Conservation (phyloP, 2,797 vertebrate species). For the Chromis chromis region DNA sequence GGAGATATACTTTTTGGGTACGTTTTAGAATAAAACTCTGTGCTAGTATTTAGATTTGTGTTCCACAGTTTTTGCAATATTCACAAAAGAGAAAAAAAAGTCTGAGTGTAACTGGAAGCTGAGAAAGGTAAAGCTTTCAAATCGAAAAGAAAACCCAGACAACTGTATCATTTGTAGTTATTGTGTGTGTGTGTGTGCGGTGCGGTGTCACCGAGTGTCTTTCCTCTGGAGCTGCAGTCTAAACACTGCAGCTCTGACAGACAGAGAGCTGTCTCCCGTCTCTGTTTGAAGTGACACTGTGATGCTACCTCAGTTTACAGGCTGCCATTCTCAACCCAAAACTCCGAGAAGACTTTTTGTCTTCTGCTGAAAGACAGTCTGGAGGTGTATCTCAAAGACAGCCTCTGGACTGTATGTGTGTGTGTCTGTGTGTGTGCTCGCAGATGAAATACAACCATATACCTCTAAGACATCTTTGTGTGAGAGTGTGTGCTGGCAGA, state of each 20-base stretch:
- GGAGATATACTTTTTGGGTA: no score
- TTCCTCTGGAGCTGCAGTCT: constrained; percentile 37
- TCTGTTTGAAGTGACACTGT: constrained; percentile 55
- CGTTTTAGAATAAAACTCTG: not conserved
- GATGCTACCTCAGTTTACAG: constrained; percentile 46
- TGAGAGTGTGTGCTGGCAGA: constrained; percentile 22
- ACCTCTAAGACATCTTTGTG: constrained; percentile 42
- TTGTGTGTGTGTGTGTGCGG: not conserved
- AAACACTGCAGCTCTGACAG: constrained; percentile 33
- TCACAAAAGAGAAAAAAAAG: not conserved
- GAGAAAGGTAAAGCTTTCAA: constrained; percentile 16
- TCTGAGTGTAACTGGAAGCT: constrained; percentile 1
- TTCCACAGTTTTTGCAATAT: not conserved
- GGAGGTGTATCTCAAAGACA: constrained; percentile 50
- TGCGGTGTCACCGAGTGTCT: constrained; percentile 3
- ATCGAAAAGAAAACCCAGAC: not conserved
- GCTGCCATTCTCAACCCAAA: constrained; percentile 20
- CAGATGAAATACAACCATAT: constrained; percentile 49
- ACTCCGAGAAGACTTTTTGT: constrained; percentile 37
- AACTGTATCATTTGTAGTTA: constrained; percentile 16
- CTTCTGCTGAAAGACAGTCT: constrained; percentile 32
- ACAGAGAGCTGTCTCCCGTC: constrained; percentile 27
- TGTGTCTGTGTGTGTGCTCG: constrained; percentile 2
- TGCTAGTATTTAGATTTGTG: not conserved
- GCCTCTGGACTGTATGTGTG: constrained; percentile 27